Evolutionary conservation across 2,888 invertebrate genomes (phyloP), one percentile per base, ranked within the genome.

Genomic region (Norana najaformis): DNA sequence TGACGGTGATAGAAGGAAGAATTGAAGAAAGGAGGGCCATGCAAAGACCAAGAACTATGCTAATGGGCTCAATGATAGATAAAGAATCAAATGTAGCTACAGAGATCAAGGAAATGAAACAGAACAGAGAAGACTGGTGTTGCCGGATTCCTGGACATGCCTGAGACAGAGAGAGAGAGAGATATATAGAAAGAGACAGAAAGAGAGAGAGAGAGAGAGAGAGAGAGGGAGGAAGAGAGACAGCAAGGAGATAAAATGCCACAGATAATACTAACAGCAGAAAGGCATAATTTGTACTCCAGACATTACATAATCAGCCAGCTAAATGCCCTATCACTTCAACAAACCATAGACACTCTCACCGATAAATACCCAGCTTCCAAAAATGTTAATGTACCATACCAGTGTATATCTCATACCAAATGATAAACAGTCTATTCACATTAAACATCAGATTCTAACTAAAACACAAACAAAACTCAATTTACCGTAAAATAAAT

Each of bases 141-240:
- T 35, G 8, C 8, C 23, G 36, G 18, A 37, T 85, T 18, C 11
- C 18, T 34, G 23, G 35, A 20, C 37, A 4, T 34, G 4, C 37
- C 11, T 34, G 4, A 37, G 88, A 39, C 35, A 37, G 39, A 39
- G 20, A 1, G 30, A 88, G 18, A 38, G 88, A 88, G 20, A 39
- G 88, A 88, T 5, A 36, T 16, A 20, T 20, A 88, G 39, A 88
- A 3, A 88, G 37, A 38, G 20, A 88, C 37, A 38, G 13, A 36
- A 37, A 88, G 6, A 88, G 88, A 88, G 16, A 88, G 88, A 37
- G 16, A 88, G 88, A 88, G 1, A 88, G 88, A 88, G 16, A 88
- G 88, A 88, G 16, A 88, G 88, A 88, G 16, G 34, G 30, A 88
- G n/a, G 18, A 5, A 88, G 47, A 47, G 8, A 14, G 47, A 47